Percentiles rank a stretch among this genome's conserved stretches.
phyloP scores from a whole-genome alignment of 1,140 invertebrate species.

The Zaprionus davidi region DNA sequence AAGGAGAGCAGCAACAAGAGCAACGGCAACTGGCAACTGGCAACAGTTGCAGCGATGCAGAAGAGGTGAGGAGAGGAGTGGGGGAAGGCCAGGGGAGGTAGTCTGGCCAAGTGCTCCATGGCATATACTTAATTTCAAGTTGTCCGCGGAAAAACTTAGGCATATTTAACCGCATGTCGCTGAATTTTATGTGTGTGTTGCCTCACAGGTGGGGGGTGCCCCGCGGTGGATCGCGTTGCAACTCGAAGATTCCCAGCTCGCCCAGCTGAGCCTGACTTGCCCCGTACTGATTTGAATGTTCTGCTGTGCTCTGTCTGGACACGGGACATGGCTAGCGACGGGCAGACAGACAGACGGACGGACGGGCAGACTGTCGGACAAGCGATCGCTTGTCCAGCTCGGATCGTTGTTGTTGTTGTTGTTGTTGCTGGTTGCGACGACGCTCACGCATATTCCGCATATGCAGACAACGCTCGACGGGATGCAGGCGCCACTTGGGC shows the following conservation, averaged over 20 bases:
- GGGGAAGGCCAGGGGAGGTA: not conserved
- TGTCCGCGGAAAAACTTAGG: constrained; percentile 80
- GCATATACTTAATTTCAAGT: constrained; percentile 74
- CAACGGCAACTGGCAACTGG: constrained; percentile 10
- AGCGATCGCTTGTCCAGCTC: constrained; percentile 21
- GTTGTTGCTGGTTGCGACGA: constrained; percentile 38
- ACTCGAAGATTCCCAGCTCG: constrained; percentile 20
- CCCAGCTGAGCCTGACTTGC: constrained; percentile 9
- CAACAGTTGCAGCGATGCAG: constrained; percentile 25
- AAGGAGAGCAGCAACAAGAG: not conserved
- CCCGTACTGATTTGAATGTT: constrained; percentile 66
- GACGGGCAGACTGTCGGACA: not conserved
- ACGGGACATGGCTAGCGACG: constrained; percentile 14
- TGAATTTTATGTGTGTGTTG: constrained; percentile 54
- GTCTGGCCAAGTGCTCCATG: constrained; percentile 29
- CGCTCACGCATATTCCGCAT: constrained; percentile 82
- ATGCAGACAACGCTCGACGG: constrained; percentile 80
- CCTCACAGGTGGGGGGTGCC: constrained; percentile 30
- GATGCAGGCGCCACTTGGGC: constrained; percentile 80
- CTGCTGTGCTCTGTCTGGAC: constrained; percentile 24
- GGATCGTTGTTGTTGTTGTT: constrained; percentile 35
- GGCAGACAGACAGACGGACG: not conserved
- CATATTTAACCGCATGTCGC: constrained; percentile 81
- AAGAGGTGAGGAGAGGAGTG: not conserved
- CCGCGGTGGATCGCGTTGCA: constrained; percentile 26